These are phyloP conservation scores for Saccostrea echinata DNA, from an alignment of 1,140 invertebrate species.

Conservation along the genomic window DNA sequence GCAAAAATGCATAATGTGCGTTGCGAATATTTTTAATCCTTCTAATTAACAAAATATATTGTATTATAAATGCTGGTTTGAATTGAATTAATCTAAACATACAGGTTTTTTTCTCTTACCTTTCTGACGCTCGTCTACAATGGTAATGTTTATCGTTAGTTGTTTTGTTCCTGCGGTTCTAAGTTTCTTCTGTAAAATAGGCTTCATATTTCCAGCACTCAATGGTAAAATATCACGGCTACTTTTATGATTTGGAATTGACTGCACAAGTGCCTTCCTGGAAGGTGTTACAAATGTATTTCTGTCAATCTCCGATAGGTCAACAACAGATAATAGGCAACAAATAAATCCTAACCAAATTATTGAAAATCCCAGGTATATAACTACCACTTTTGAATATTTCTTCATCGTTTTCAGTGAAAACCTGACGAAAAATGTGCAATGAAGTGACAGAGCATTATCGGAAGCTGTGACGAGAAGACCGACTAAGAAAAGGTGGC, in stretches of 20 bases:
- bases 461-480: not conserved
- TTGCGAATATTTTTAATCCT: no score
- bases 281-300: not conserved
- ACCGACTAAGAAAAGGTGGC: not conserved
- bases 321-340: no score
- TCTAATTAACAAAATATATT: no score
- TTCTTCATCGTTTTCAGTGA: not conserved
- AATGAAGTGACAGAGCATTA: not conserved
- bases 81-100: no score
- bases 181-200: not conserved
- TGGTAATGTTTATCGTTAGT: not conserved
- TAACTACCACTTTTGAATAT: not conserved
- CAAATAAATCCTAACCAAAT: not conserved
- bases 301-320: not conserved
- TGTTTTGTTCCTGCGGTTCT: not conserved
- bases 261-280: no score
- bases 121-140: not conserved
- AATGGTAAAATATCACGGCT: no score
- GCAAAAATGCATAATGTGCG: no score
- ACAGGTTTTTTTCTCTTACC: not conserved
- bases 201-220: not conserved
- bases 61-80: no score
- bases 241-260: no score
- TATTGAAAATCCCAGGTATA: not conserved
- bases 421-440: not conserved